These are phyloP conservation scores for Tachypleus tridentatus DNA, from an alignment of 1,140 invertebrate species.

Conservation along the genomic window DNA sequence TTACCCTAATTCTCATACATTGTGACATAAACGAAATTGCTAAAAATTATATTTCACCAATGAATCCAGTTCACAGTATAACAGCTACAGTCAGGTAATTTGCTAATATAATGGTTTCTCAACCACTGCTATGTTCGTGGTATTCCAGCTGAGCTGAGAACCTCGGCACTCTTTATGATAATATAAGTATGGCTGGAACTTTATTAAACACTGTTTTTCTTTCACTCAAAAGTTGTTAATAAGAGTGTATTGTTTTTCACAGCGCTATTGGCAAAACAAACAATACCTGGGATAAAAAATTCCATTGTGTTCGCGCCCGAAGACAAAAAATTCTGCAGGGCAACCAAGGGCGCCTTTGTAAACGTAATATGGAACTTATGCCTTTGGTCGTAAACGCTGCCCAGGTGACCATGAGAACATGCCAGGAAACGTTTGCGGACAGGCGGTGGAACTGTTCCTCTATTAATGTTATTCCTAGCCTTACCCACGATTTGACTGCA, in stretches of 20 bases:
- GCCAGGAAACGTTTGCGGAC: conserved; percentile 55
- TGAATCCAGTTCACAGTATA: no score
- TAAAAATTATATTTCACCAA: no score
- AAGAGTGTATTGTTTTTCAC: neutral
- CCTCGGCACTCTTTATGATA: no score
- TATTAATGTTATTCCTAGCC: conserved; percentile 54
- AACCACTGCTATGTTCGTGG: no score
- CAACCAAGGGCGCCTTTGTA: conserved; percentile 50
- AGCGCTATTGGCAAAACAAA: conserved; percentile 14
- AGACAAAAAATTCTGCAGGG: conserved; percentile 43
- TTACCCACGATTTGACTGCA: conserved; percentile 58
- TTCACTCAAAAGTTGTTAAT: no score
- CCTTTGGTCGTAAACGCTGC: conserved; percentile 57
- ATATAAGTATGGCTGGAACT: no score
- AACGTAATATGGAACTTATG: conserved; percentile 56
- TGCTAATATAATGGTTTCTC: no score
- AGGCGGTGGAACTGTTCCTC: conserved; percentile 77
- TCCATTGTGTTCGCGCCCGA: conserved; percentile 33
- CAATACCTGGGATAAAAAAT: conserved; percentile 22
- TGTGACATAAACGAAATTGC: no score
- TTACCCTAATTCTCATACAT: no score
- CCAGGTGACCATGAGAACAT: conserved; percentile 49
- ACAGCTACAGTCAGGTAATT: no score
- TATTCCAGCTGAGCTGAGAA: no score
- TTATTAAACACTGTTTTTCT: no score